phyloP scores from a whole-genome alignment of 2,888 invertebrate genomes.

The Himalopsyche tibetana region DNA sequence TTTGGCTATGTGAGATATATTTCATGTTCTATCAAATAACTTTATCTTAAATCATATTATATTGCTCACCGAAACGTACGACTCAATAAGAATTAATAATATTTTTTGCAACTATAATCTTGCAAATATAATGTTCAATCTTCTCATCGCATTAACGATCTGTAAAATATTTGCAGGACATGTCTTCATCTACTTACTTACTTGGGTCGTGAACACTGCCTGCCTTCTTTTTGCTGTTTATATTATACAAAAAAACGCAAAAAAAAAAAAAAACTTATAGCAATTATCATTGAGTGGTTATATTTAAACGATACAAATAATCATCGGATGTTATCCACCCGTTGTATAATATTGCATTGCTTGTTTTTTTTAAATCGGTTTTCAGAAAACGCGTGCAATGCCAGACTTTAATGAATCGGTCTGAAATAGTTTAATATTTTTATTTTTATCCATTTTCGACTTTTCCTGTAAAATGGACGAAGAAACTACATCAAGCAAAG shows the following conservation, averaged over 20 bases:
- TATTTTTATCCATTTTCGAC: background rate
- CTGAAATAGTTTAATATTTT: background rate
- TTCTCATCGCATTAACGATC: background rate
- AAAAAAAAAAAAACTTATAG: too few species aligned
- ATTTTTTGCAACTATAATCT: background rate
- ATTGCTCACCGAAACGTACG: too few species aligned
- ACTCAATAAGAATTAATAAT: background rate
- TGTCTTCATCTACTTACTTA: background rate
- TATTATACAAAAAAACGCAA: too few species aligned
- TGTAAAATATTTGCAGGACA: conserved; percentile 24
- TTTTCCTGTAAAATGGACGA: conserved; percentile 44
- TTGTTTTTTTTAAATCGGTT: background rate
- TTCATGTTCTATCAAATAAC: too few species aligned
- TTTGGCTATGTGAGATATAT: too few species aligned
- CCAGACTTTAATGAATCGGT: background rate
- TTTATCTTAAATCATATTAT: too few species aligned
- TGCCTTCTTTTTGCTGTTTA: background rate
- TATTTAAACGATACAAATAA: background rate
- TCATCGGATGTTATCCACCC: background rate
- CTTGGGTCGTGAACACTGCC: background rate
- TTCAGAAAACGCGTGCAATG: background rate
- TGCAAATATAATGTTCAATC: background rate
- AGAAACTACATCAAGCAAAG: background rate
- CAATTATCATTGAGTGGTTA: too few species aligned
- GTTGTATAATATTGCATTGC: background rate